A percentile compares a stretch with the other conserved stretches of the same genome.
Evolutionary conservation across 1,140 invertebrate species (phyloP).

Genomic region (Coptotermes formosanus): DNA sequence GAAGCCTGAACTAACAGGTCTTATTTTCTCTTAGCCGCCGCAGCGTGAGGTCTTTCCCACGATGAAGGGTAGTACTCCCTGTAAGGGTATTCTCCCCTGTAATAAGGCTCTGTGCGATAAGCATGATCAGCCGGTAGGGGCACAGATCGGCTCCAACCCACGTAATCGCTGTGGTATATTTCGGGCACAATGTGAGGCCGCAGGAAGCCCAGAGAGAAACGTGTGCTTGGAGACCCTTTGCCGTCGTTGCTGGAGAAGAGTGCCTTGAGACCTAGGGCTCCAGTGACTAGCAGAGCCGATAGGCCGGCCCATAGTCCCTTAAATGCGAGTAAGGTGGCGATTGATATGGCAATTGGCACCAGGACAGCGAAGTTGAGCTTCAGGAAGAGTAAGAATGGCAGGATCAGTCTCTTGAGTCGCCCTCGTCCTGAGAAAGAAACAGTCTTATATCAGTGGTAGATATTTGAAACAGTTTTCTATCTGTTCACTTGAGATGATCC

Average conservation of each 20-base stretch:
- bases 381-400: slow-evolving; percentile 60
- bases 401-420: slow-evolving; percentile 57
- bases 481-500: no score
- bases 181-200: slow-evolving; percentile 23
- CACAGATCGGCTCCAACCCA: slow-evolving; percentile 29
- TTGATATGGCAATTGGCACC: slow-evolving; percentile 59
- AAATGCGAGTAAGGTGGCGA: slow-evolving; percentile 60
- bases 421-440: slow-evolving; percentile 54
- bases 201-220: slow-evolving; percentile 23
- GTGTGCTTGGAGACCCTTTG: slow-evolving; percentile 11
- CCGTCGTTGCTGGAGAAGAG: slow-evolving; percentile 44
- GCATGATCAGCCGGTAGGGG: neutral
- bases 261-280: slow-evolving; percentile 53
- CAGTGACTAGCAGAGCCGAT: slow-evolving; percentile 60
- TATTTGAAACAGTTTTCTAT: no score
- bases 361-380: slow-evolving; percentile 63
- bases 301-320: slow-evolving; percentile 63
- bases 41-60: neutral
- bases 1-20: no score
- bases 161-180: slow-evolving; percentile 20
- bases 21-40: neutral
- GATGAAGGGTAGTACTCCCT: slow-evolving; percentile 8
- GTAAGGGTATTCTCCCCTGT: slow-evolving; percentile 10
- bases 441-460: no score
- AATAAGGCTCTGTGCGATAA: neutral